These are phyloP conservation scores for Acanthosoma haemorrhoidale DNA, from an alignment of 2,888 invertebrate species.

Conservation along the genomic window DNA sequence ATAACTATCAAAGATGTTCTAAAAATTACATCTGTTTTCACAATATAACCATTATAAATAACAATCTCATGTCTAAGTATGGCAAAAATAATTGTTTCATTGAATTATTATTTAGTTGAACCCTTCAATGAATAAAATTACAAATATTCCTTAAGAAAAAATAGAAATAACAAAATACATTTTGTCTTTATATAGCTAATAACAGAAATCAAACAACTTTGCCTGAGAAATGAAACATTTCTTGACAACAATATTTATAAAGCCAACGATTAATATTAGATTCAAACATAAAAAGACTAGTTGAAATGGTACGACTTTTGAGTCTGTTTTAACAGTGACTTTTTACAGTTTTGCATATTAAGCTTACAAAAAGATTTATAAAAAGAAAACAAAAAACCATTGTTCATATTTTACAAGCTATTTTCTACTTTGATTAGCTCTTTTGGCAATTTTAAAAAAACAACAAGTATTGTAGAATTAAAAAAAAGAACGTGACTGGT, in stretches of 20 bases:
- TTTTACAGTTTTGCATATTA: neutral
- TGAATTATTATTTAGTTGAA: neutral
- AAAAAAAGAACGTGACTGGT: neutral
- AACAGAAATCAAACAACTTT: neutral
- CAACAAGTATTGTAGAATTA: neutral
- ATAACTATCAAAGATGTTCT: neutral
- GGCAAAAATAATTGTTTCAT: constrained; percentile 12
- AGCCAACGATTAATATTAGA: neutral
- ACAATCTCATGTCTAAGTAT: constrained; percentile 1
- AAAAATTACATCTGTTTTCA: neutral
- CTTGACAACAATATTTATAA: neutral
- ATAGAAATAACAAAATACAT: neutral
- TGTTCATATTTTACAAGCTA: neutral
- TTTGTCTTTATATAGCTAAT: constrained; percentile 7
- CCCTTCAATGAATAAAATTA: constrained; percentile 2
- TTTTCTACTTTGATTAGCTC: constrained; percentile 13
- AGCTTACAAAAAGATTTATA: constrained; percentile 3
- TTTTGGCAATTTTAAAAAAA: neutral
- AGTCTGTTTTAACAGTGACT: neutral
- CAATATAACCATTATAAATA: constrained; percentile 8
- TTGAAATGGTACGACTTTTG: neutral
- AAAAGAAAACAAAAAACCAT: neutral
- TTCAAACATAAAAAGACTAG: constrained; percentile 12
- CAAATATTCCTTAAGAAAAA: neutral
- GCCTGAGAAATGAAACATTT: neutral